phyloP scores from a whole-genome alignment of 2,113 vertebrate genomes.

The Fulica atra region DNA sequence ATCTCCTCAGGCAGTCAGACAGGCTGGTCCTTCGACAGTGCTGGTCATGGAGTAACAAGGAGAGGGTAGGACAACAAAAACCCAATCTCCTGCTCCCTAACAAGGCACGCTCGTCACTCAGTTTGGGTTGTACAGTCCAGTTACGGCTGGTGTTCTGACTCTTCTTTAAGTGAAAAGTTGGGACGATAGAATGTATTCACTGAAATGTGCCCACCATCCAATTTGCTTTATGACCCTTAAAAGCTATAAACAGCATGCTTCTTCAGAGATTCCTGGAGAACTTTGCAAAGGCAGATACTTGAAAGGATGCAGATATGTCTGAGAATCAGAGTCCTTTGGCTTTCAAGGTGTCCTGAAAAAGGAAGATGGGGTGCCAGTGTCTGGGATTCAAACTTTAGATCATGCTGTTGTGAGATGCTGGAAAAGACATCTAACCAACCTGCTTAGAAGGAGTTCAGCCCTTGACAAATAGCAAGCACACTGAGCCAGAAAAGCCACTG shows the following conservation, averaged over 20 bases:
- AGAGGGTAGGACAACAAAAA: neutral
- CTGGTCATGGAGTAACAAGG: neutral
- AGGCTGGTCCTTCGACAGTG: neutral
- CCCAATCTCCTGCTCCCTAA: neutral
- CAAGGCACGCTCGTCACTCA: neutral
- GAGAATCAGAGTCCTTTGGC: neutral
- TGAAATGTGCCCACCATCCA: neutral
- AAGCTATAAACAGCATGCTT: neutral
- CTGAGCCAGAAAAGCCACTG: conserved; percentile 19
- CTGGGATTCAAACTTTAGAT: neutral
- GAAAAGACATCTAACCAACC: neutral
- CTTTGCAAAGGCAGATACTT: neutral
- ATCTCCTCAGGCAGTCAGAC: neutral
- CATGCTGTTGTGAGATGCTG: neutral
- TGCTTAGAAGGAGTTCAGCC: neutral
- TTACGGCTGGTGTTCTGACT: neutral
- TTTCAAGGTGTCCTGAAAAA: neutral
- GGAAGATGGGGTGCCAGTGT: neutral
- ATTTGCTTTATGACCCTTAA: neutral
- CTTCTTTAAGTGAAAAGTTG: neutral
- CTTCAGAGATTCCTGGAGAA: neutral
- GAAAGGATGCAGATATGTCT: neutral
- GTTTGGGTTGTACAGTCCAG: neutral
- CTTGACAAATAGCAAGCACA: conserved; percentile 6
- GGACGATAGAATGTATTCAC: neutral